Conservation (phyloP, 2,888 invertebrate species). For the Dicyrtoma fusca region DNA sequence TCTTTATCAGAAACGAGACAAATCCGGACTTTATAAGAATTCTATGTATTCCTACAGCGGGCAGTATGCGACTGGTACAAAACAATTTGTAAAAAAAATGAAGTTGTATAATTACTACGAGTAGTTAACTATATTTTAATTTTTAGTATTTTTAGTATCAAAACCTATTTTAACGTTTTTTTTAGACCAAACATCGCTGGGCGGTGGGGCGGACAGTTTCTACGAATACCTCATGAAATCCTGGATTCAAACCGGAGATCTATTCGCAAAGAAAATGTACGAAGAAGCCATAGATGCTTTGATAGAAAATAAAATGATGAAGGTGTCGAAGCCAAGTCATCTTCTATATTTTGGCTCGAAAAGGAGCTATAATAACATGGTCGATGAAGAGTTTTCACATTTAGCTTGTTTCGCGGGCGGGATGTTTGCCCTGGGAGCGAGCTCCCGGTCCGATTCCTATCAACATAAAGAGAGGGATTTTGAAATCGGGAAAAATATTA, state of each 20-base stretch:
- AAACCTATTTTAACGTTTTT: constrained; percentile 52
- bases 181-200: constrained; percentile 89
- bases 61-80: no score
- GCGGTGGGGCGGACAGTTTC: constrained; percentile 96
- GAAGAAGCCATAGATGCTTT: constrained; percentile 54
- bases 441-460: no score
- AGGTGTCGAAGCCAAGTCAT: constrained; percentile 44
- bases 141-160: no score
- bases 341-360: constrained; percentile 52
- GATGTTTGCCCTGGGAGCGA: constrained; percentile 54
- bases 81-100: no score
- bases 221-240: constrained; percentile 98
- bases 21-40: no score
- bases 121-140: not conserved
- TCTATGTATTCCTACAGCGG: no score
- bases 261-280: constrained; percentile 63
- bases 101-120: no score
- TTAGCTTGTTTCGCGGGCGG: constrained; percentile 85
- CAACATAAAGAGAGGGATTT: no score
- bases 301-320: constrained; percentile 45
- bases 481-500: constrained; percentile 39
- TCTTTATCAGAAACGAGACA: no score
- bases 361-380: constrained; percentile 4
- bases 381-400: constrained; percentile 65
- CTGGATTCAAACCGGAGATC: constrained; percentile 75